Evolutionary conservation across 2,113 vertebrate genomes (phyloP), one percentile per base, ranked within the genome.

Genomic region (Tupaia tana): DNA sequence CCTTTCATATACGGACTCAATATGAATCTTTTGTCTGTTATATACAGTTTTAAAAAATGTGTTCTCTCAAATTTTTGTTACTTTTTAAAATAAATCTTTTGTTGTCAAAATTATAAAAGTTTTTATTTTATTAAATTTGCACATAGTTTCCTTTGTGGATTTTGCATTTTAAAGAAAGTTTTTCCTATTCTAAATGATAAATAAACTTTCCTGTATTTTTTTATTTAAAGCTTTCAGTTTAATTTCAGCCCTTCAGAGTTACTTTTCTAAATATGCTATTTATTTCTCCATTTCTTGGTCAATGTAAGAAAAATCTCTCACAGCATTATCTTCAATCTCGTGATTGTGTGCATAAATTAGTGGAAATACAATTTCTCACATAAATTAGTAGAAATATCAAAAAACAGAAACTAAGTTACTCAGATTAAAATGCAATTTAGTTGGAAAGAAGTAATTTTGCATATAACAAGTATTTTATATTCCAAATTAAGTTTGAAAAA

Each of bases 221-320:
- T 78, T 74, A 56, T 34, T 67, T 86, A 74, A 18, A 67, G 19
- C 27, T 95, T 73, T 92, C 3, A 85, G 75, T 96, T 91, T 78
- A 90, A n/a, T 77, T 95, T 93, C 61, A 93, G 92, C 66, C 75
- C 22, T 73, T 92, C 12, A 61, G 85, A 22, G 6, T 95, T 63
- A 93, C 43, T 93, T 89, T 92, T 91, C 29, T 97, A 90, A 66
- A 58, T 69, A 80, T 80, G 20, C 18, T 84, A 34, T 58, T 87
- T 81, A 78, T 92, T 89, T 92, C 58, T 81, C 75, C 27, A 63
- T 73, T 93, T 94, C 34, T 88, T 86, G 9, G 27, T 79, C 52
- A 82, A 86, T n/a, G 19, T 85, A 90, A 92, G 77, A 95, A 93
- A 88, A 25, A 92, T 66, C 34, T 94, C 73, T 85, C 78, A 95